Conservation (phyloP, 2,888 invertebrate species). For the Lasioglossum villosulum region DNA sequence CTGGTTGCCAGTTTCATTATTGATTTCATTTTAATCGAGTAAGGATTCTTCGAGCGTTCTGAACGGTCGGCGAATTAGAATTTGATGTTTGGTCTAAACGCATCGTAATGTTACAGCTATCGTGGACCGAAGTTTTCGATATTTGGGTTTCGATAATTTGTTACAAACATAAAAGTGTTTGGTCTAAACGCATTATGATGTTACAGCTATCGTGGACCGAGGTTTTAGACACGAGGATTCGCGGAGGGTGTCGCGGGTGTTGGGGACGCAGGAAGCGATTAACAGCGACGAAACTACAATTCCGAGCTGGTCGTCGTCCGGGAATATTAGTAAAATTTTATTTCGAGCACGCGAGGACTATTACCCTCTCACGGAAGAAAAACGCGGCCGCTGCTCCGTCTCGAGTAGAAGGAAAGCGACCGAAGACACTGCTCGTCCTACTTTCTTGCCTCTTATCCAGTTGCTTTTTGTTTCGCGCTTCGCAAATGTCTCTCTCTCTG, state of each 20-base stretch:
- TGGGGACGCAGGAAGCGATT: neutral
- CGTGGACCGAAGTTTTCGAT: neutral
- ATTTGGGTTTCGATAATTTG: neutral
- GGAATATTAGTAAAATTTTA: constrained; percentile 65
- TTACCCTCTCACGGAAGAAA: constrained; percentile 44
- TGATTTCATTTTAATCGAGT: too few relatives aligned
- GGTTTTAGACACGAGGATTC: neutral
- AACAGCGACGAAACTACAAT: constrained; percentile 1
- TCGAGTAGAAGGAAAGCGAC: constrained; percentile 42
- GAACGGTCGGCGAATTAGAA: too few relatives aligned
- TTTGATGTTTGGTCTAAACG: neutral
- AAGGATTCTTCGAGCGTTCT: too few relatives aligned
- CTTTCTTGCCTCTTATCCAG: constrained; percentile 55
- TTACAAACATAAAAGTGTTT: neutral
- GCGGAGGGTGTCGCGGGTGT: neutral
- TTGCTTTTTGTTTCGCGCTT: constrained; percentile 47
- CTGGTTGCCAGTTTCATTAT: neutral
- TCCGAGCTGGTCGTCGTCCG: neutral
- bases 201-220: too few relatives aligned
- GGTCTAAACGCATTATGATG: too few relatives aligned
- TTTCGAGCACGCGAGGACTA: constrained; percentile 54
- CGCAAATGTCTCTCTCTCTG: constrained; percentile 48
- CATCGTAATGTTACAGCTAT: neutral
- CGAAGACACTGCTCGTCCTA: constrained; percentile 67
- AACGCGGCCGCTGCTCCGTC: constrained; percentile 27